Conservation (phyloP, 64 coral and sea anemone genomes). For the Catalaphyllia jardinei region DNA sequence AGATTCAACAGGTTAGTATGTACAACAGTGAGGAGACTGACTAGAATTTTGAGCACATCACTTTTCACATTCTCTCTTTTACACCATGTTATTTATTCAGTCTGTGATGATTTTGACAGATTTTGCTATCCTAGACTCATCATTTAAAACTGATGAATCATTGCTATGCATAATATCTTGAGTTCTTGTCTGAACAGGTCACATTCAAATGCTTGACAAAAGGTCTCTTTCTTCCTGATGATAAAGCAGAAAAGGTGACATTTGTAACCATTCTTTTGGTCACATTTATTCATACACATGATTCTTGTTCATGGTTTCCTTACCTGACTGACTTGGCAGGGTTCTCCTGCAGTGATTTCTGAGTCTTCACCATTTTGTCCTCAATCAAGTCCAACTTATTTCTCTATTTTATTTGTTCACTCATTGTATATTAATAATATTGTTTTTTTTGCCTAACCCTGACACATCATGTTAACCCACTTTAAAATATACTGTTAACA, state of each 20-base stretch:
- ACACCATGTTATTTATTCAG: background rate
- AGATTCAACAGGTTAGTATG: conserved; percentile 81
- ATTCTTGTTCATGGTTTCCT: background rate
- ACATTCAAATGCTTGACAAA: conserved; percentile 61
- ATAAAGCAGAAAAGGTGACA: conserved; percentile 55
- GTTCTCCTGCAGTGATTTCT: no score
- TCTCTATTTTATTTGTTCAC: no score
- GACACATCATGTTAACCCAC: no score
- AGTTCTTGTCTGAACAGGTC: conserved; percentile 58
- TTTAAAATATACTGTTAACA: no score
- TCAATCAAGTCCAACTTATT: no score
- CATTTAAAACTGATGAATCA: background rate
- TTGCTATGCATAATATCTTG: conserved; percentile 5
- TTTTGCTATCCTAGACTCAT: background rate
- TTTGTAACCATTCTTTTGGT: conserved; percentile 15
- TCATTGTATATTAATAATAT: no score
- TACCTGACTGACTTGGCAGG: background rate
- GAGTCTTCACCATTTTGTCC: no score
- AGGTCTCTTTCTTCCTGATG: conserved; percentile 55
- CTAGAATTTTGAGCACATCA: background rate
- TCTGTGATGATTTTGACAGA: background rate
- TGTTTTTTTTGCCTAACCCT: no score
- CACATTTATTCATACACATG: conserved; percentile 11
- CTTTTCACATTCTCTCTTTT: background rate
- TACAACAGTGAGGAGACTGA: background rate